Base-by-base conservation (phyloP, 2,888 invertebrate species). In the Imbricaverruca yamaguchii region DNA sequence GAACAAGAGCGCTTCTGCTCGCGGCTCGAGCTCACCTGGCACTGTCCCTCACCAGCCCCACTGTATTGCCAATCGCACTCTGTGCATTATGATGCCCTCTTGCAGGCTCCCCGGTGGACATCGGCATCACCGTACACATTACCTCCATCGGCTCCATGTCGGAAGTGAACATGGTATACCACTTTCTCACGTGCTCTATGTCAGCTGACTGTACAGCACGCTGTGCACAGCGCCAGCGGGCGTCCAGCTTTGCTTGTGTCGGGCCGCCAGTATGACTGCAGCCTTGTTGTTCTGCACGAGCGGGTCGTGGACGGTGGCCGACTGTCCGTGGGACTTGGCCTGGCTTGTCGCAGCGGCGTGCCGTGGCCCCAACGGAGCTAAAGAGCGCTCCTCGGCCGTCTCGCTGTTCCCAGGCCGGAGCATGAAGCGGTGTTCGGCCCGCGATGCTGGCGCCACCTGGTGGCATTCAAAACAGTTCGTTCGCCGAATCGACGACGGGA, bases 111-210 rank as follows among this genome's bases (percentile, higher is more conserved):
- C 96, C 97, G 88, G 96, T 97, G 91, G 95, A 94, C 90, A 96
- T 97, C 89, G 95, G 96, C 89, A 95, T 97, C 91, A 96, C 96
- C 90, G 95, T 97, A 93, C 96, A 96, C 92, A 96, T 97, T 90
- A 93, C 96, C 91, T 95, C 95, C 91, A 97, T 97, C 92, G 95
- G 95, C 91, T 95, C 96, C 89, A 94, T 97, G 90, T 96, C 96
- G 90, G 97, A 97, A 93, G 96, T 96, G 90, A 93, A 95, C 92
- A 97, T 96, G 96, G 96, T 96, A 93, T 69, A 81, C 23, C 74
- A 74, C 39, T 74, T 25, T 65, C 78, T 78, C 23, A 13, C n/a
- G 4, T 15, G 59, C 15, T 79, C 79, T 56, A 12, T 79, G 57
- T 78, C 39, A 39, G 55, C n/a, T 67, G 12, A 11, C 67, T 67